Base-by-base conservation (phyloP, 2,797 vertebrate species). In the Danio choprae region DNA sequence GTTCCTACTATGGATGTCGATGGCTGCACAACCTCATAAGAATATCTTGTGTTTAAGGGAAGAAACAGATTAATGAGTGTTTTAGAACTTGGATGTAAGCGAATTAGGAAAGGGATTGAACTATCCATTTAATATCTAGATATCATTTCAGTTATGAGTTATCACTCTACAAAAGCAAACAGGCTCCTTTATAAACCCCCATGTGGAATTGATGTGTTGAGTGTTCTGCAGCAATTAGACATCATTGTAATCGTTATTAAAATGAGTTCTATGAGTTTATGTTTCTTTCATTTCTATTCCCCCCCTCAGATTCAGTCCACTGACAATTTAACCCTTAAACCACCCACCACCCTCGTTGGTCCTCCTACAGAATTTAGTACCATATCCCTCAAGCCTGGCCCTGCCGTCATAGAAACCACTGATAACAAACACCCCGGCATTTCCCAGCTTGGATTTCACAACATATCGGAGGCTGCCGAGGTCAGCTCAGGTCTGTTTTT, bases 371-470 rank as follows among this genome's bases (percentile, higher is more conserved):
- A 74, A 74, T 77, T 20, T 58, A 20, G 60, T 16, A 70, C 58
- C 56, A 46, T 16, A 55, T 77, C 55, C 46, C 73, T 71, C 3
- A 69, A 74, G 46, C 44, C 44, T 12, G 67, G 64, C 77, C 78
- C 53, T 20, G 84, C 85, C 81, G 59, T 88, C 50, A 90, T 90
- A 90, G 91, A 92, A 85, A 89, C 88, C 88, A 83, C 78, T 85
- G 84, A 71, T 84, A 86, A 89, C 80, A 91, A 92, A 91, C 89
- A 88, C 72, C 56, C 78, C 70, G 79, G 75, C 82, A 84, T 87
- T 89, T 88, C 88, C 85, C 86, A 44, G 81, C 82, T 20, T 82
- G 83, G n/a, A 67, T 81, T 83, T 87, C 87, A 81, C 46, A 58
- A 84, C 76, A 79, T 82, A 83, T 83, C 86, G 74, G 84, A 83